Conservation (phyloP, 2,113 vertebrate species). For the Fregata magnificens region DNA sequence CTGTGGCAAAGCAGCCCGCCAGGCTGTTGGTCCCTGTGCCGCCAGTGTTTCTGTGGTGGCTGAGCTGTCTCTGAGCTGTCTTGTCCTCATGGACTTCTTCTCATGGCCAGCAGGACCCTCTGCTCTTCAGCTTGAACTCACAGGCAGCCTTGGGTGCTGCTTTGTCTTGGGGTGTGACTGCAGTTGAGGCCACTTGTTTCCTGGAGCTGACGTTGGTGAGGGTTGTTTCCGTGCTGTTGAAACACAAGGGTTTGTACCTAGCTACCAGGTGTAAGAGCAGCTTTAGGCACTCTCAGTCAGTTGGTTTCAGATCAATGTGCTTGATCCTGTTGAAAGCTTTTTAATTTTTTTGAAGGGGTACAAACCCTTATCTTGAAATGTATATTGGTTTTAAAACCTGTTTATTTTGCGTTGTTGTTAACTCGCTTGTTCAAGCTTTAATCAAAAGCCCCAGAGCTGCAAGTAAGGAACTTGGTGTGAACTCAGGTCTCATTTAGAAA, state of each 20-base stretch:
- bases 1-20: not conserved
- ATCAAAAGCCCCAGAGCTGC: not conserved
- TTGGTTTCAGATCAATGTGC: not conserved
- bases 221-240: not conserved
- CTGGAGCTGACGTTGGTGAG: not conserved
- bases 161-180: not conserved
- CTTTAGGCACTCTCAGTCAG: not conserved
- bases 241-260: not conserved
- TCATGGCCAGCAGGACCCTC: not conserved
- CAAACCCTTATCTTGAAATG: not conserved
- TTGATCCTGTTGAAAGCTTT: not conserved
- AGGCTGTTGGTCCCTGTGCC: not conserved
- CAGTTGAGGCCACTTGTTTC: not conserved
- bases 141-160: rapidly evolving
- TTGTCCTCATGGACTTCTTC: not conserved
- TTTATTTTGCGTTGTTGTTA: not conserved
- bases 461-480: not conserved
- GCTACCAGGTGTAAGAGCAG: not conserved
- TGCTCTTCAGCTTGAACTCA: not conserved
- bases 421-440: not conserved
- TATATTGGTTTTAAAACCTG: not conserved
- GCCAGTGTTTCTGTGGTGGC: rapidly evolving
- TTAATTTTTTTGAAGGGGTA: not conserved
- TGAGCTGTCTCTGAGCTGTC: not conserved
- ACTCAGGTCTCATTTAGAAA: not conserved